phyloP scores from a whole-genome alignment of 1,140 invertebrate genomes.

The Acyrthosiphon pisum region DNA sequence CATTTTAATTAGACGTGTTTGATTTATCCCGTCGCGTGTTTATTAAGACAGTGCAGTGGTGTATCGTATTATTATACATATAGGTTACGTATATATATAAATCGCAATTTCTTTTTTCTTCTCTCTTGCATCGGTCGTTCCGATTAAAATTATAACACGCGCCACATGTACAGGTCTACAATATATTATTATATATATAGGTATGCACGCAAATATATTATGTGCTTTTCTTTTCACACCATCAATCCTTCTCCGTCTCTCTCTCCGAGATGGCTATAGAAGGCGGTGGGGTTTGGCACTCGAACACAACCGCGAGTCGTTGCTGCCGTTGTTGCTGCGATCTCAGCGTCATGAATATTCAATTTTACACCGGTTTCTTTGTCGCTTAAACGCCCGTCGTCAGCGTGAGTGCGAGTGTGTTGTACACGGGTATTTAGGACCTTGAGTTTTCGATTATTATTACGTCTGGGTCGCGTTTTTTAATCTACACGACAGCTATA shows the following conservation, averaged over 20 bases:
- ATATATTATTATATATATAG: neutral
- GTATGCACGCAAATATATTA: neutral
- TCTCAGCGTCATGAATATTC: slow-evolving; percentile 34
- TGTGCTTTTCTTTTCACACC: neutral
- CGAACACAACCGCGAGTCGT: neutral
- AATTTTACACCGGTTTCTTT: slow-evolving; percentile 38
- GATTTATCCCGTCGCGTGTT: slow-evolving; percentile 44
- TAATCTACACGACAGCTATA: slow-evolving; percentile 4
- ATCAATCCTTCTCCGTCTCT: neutral
- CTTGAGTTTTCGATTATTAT: slow-evolving; percentile 43
- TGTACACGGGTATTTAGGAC: neutral
- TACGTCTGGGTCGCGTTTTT: slow-evolving; percentile 26
- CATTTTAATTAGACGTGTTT: slow-evolving; percentile 51
- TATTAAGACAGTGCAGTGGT: neutral
- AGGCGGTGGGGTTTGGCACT: neutral
- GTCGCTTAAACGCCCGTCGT: neutral
- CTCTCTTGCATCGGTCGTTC: neutral
- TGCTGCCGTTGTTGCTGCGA: neutral
- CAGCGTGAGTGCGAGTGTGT: neutral
- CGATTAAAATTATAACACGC: slow-evolving; percentile 10
- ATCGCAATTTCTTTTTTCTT: slow-evolving; percentile 10
- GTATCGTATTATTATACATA: neutral
- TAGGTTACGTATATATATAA: neutral
- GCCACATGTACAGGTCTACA: neutral
- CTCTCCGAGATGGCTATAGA: too few relatives aligned